Evolutionary conservation across 37 sponge, comb jelly and placozoan genomes (phyloP), one percentile per base, ranked within the genome.

Genomic region (Bolinopsis microptera): DNA sequence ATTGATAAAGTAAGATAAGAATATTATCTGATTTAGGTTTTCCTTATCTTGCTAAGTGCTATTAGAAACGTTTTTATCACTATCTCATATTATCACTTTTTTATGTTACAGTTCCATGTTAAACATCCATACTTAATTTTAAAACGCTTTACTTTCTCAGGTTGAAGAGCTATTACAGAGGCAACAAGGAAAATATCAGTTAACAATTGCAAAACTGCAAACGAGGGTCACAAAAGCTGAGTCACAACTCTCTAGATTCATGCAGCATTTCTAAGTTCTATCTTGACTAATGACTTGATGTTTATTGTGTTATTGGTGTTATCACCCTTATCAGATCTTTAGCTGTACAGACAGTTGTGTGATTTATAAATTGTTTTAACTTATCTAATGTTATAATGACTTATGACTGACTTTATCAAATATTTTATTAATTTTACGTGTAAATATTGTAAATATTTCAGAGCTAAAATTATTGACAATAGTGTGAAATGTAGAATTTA

Each of bases 201-300:
- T n/a, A 22, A 86, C 90, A 13, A 86, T 86, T 39, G 90, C 34
- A 86, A 39, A 38, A 41, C 90, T 86, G 38, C 8, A 41, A 40
- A 41, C n/a, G 23, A 28, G 61, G 30, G 61, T 34, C 3, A 24
- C 41, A 24, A 40, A 33, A 24, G 41, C 90, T 8, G 90, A 86
- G 39, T 86, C 90, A 9, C 90, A 86, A 27, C 61, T 86, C 25
- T 24, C 90, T 22, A 18, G 90, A 39, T 86, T 86, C 90, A 86
- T 86, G 90, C 90, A 86, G 48, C 61, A 86, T 27, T 35, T 80
- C 23, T 80, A 13, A 48, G 61, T 48, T 48, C 13, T 13, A 18
- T 48, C 13, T 48, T 13, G 61, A 48, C 5, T 48, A 48, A 48
- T 48, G 13, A 67, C 18, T 22, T 13, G 21, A 21, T 22, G 21